Percentiles rank a stretch among this genome's conserved stretches.
phyloP scores from a whole-genome alignment of 2,888 invertebrate genomes.

The Chrysomela aeneicollis region DNA sequence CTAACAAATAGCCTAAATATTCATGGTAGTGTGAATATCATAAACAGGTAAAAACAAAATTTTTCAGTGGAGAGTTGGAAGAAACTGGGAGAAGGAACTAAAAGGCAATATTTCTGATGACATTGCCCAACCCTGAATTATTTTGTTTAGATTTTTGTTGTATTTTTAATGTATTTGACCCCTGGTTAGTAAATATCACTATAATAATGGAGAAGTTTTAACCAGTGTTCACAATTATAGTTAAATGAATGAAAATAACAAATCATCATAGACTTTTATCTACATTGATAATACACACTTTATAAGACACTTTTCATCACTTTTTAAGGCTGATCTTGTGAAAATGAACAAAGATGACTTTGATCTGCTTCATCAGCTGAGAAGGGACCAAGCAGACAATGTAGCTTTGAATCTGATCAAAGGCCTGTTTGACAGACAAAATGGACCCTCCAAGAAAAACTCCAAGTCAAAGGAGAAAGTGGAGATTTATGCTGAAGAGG shows the following conservation, averaged over 20 bases:
- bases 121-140: constrained; percentile 19
- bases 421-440: constrained; percentile 48
- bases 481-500: constrained; percentile 51
- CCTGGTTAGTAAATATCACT: background rate
- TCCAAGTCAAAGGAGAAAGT: constrained; percentile 43
- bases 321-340: background rate
- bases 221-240: no score
- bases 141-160: constrained; percentile 11
- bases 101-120: constrained; percentile 4
- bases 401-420: constrained; percentile 46
- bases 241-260: no score
- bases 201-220: no score
- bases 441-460: constrained; percentile 42
- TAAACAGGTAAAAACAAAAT: constrained; percentile 9
- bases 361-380: constrained; percentile 41
- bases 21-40: background rate
- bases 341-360: constrained; percentile 47
- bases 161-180: constrained; percentile 1
- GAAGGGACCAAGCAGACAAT: constrained; percentile 32
- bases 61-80: background rate
- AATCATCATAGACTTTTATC: no score
- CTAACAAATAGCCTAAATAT: background rate
- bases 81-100: background rate
- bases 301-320: no score
- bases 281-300: no score